These are phyloP conservation scores for Holcopasites calliopsidis DNA, from an alignment of 1,140 invertebrate genomes.

Conservation along the genomic window DNA sequence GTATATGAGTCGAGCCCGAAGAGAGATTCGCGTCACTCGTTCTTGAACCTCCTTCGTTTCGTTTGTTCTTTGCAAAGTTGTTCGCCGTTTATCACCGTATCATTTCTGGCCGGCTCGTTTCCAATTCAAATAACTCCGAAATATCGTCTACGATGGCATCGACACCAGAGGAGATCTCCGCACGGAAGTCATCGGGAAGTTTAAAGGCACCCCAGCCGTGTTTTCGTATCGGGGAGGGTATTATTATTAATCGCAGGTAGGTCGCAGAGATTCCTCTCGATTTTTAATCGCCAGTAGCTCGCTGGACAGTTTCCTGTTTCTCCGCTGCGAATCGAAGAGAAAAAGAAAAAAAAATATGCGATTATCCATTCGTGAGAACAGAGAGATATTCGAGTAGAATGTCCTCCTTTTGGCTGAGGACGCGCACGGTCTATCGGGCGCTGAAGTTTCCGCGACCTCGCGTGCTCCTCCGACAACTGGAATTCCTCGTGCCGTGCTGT, in stretches of 20 bases:
- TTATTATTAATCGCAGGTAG: conserved; percentile 20
- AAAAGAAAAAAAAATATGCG: background rate
- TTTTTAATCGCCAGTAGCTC: background rate
- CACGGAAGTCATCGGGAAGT: conserved; percentile 21
- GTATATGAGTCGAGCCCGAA: conserved; percentile 77
- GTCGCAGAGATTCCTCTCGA: background rate
- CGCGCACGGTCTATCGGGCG: background rate
- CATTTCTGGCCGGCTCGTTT: background rate
- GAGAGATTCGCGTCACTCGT: conserved; percentile 77
- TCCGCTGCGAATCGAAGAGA: too few relatives aligned
- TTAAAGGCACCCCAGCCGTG: background rate
- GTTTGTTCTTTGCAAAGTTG: conserved; percentile 58
- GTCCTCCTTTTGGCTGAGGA: background rate
- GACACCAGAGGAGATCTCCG: too few relatives aligned
- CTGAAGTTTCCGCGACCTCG: background rate
- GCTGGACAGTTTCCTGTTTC: too few relatives aligned
- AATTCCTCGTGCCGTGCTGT: conserved; percentile 60
- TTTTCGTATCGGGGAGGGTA: background rate
- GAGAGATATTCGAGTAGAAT: background rate
- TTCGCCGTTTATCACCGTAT: conserved; percentile 15
- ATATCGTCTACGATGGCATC: background rate
- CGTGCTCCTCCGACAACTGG: conserved; percentile 32
- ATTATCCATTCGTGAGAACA: background rate
- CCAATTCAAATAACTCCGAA: too few relatives aligned
- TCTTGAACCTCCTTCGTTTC: conserved; percentile 71